Evolutionary conservation across 2,888 invertebrate species (phyloP), one percentile per base, ranked within the genome.

Genomic region (Drosophila picticornis): DNA sequence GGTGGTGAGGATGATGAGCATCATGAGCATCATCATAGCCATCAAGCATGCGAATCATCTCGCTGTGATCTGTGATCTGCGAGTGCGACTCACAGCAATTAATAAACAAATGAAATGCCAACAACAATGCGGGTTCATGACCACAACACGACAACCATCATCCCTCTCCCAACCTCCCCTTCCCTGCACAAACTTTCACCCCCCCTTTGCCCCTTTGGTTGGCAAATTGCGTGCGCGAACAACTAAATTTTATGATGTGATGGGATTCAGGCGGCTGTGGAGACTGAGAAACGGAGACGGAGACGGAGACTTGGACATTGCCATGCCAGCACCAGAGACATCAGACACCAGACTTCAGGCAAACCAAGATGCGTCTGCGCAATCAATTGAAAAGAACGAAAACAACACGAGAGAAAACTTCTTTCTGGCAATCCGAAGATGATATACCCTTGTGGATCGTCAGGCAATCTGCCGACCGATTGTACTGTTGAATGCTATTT

Each of bases 41-140:
- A 88, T 88, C 81, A 83, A 80, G 69, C 71, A 76, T 78, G 77
- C 81, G 71, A 75, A 61, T 22, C n/a, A 66, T 36, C 61, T 59
- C 22, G 25, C 43, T 46, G 40, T 13, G 64, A 70, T 53, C 38
- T 40, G 55, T 38, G 55, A 43, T 53, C 10, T 63, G 57, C 59
- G 48, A 64, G 71, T 50, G 65, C 57, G 84, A 65, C 63, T 36
- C 29, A 46, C 46, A 68, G 82, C 80, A 87, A 85, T 89, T 85
- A 85, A 85, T 89, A 88, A 86, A 76, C 85, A 83, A 84, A 84
- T 84, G 69, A 90, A 85, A 88, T 85, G 88, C 69, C 88, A 85
- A 74, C 83, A 72, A 87, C 83, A 90, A 85, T 88, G 83, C 85
- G 85, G 85, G 90, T 82, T 75, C 90, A 90, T 80, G 83, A 90